Evolutionary conservation across 2,113 vertebrate genomes (phyloP), one percentile per base, ranked within the genome.

Genomic region (Vulpes lagopus): DNA sequence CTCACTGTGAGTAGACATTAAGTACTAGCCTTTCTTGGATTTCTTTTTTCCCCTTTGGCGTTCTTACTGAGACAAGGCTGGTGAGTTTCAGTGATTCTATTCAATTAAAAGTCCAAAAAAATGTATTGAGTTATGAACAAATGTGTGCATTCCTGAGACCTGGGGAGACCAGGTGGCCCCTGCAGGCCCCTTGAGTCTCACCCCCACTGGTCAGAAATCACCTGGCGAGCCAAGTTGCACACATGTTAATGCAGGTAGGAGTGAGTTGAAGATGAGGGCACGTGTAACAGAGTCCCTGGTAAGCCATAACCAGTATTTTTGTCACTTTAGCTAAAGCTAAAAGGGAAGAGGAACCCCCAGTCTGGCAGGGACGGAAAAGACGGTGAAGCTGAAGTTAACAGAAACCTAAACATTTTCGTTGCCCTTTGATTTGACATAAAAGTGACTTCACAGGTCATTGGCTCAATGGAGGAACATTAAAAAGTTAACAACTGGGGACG

Each of bases 141-240:
- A 49, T 4, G 2, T 82, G 65, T 94, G 16, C 1, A 0, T 9
- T 11, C 16, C 5, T 16, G 27, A 86, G 23, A 76, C 11, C 15
- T 43, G n/a, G 6, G 38, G 59, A 67, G 10, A 23, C 2, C 5
- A 27, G 19, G 4, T 1, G 5, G 1, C 4, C 1, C 19, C 2
- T 2, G 1, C 4, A 3, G 0, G 19, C 8, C 8, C 19, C 62
- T 74, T 59, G 3, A 10, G 3, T 4, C 25, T 23, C 11, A 20
- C 1, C 2, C 12, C 19, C 11, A 8, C 25, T 15, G 4, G 3
- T 3, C 55, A 32, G 3, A 25, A 60, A 67, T 55, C 38, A 8
- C 20, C 27, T 12, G 19, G 7, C 11, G 19, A 0, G 0, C 17
- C 51, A 67, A 1, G 23, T 30, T 17, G 8, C 64, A 64, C 8